Percentiles rank a stretch among this genome's conserved stretches.
Conservation (phyloP, 1,140 invertebrate genomes). For the Parasteatoda tepidariorum region DNA sequence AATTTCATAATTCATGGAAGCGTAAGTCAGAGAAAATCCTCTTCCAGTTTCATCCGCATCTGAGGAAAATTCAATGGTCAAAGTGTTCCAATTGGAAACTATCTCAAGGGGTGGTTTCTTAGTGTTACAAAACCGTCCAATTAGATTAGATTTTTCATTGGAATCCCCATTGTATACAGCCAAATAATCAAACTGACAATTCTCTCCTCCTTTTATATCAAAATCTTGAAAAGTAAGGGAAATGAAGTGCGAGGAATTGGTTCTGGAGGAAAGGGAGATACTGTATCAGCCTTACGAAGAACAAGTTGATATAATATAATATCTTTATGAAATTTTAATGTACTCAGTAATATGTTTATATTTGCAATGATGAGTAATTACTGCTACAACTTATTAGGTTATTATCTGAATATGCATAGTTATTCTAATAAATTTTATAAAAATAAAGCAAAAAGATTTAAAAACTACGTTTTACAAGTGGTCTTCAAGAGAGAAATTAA, state of each 20-base stretch:
- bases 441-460: no score
- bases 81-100: slow-evolving; percentile 63
- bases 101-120: slow-evolving; percentile 57
- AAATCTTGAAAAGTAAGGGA: slow-evolving; percentile 64
- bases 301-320: no score
- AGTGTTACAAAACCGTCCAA: slow-evolving; percentile 63
- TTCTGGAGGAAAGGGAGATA: no score
- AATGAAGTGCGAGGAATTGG: slow-evolving; percentile 61
- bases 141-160: slow-evolving; percentile 37
- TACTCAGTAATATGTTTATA: no score
- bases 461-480: no score
- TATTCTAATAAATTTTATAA: no score
- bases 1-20: slow-evolving; percentile 56
- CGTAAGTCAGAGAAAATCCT: slow-evolving; percentile 63
- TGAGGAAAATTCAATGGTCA: slow-evolving; percentile 64
- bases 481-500: no score
- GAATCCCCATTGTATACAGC: slow-evolving; percentile 62
- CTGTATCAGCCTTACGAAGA: no score
- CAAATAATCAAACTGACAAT: slow-evolving; percentile 64
- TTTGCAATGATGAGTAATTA: no score
- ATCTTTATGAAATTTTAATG: no score
- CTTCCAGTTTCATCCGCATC: slow-evolving; percentile 57
- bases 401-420: no score
- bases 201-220: slow-evolving; percentile 61
- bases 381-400: no score